Percentiles rank a stretch among this genome's conserved stretches.
phyloP scores from a whole-genome alignment of 2,888 invertebrate genomes.

The Amphipoea lucens region DNA sequence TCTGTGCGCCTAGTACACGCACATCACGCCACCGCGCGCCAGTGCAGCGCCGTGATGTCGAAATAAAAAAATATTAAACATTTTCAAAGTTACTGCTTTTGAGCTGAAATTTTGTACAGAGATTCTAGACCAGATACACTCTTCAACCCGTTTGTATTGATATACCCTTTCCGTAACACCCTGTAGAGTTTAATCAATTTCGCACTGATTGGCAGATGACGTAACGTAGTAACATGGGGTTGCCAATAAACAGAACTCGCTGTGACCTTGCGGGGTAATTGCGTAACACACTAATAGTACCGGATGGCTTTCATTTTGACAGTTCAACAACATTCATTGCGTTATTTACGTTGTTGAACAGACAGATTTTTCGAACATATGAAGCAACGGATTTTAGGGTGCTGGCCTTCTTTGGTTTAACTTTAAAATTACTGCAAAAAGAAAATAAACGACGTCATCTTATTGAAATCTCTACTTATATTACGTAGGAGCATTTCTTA shows the following conservation, averaged over 20 bases:
- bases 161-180: too few relatives aligned
- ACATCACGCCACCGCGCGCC: too few relatives aligned
- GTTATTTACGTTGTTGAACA: neutral
- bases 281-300: neutral
- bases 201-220: neutral
- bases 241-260: neutral
- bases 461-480: neutral
- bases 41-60: too few relatives aligned
- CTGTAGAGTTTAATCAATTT: neutral
- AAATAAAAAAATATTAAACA: too few relatives aligned
- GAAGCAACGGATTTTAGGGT: too few relatives aligned
- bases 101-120: too few relatives aligned
- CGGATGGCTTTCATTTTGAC: neutral
- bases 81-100: too few relatives aligned
- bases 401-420: neutral
- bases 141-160: too few relatives aligned
- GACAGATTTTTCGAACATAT: too few relatives aligned
- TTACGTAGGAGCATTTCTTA: neutral
- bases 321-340: neutral
- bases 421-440: neutral
- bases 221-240: neutral
- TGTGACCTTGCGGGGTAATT: neutral
- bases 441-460: neutral
- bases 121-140: too few relatives aligned
- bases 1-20: too few relatives aligned